phyloP scores from a whole-genome alignment of 1,140 invertebrate species.

The Drosophila pandora region DNA sequence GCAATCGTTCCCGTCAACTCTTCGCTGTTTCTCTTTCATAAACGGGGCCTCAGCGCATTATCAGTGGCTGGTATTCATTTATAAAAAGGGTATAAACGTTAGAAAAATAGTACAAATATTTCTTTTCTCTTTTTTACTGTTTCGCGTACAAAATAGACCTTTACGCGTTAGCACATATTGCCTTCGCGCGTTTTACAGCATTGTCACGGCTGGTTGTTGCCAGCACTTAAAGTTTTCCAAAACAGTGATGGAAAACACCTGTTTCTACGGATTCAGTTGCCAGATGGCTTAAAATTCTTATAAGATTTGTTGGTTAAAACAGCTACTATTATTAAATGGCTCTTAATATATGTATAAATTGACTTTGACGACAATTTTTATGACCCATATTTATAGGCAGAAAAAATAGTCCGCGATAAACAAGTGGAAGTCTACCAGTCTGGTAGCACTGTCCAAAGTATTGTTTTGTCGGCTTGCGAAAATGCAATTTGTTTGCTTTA shows the following conservation, averaged over 20 bases:
- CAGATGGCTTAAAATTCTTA: too few species aligned
- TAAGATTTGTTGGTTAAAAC: too few species aligned
- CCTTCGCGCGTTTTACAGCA: neutral
- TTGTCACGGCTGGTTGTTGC: neutral
- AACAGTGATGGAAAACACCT: too few species aligned
- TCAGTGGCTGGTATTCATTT: constrained; percentile 67
- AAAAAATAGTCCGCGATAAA: neutral
- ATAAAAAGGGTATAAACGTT: constrained; percentile 66
- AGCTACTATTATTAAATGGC: too few species aligned
- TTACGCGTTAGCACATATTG: constrained; percentile 11
- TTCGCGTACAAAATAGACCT: constrained; percentile 72
- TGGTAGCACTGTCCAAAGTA: neutral
- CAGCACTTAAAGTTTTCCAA: neutral
- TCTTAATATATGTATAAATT: too few species aligned
- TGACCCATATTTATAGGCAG: too few species aligned
- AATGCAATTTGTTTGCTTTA: constrained; percentile 32
- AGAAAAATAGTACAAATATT: constrained; percentile 77
- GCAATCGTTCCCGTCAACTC: constrained; percentile 23
- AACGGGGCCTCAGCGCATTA: constrained; percentile 64
- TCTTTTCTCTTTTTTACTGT: constrained; percentile 68
- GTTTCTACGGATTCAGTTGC: too few species aligned
- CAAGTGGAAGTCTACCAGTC: neutral
- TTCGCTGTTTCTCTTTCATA: constrained; percentile 35
- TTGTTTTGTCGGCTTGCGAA: neutral
- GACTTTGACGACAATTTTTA: too few species aligned